Percentiles rank a stretch among this genome's conserved stretches.
These are phyloP conservation scores for Aphidius gifuensis DNA, from an alignment of 1,140 invertebrate genomes.

Conservation along the genomic window DNA sequence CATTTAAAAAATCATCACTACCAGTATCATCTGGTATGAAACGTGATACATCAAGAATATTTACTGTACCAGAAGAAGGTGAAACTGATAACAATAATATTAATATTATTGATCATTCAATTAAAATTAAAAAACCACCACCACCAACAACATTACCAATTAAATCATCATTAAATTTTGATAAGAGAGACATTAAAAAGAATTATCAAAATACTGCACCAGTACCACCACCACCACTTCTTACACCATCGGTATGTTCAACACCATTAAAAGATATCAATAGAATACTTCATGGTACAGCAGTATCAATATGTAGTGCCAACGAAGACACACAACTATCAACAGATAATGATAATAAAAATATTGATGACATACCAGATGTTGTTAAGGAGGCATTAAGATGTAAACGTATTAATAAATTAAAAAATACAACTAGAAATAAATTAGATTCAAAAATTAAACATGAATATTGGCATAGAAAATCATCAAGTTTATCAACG, in stretches of 20 bases:
- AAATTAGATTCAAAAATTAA: slow-evolving; percentile 28
- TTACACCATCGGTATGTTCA: slow-evolving; percentile 65
- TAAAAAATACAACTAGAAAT: slow-evolving; percentile 33
- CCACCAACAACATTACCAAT: too few relatives aligned
- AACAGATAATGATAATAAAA: slow-evolving; percentile 18
- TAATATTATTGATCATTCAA: background rate
- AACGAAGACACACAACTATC: slow-evolving; percentile 49
- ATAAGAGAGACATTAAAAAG: too few relatives aligned
- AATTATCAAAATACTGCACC: too few relatives aligned
- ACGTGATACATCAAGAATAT: slow-evolving; percentile 72
- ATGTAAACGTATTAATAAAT: slow-evolving; percentile 51
- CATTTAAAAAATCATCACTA: slow-evolving; percentile 38
- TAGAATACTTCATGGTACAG: slow-evolving; percentile 65
- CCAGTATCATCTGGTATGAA: slow-evolving; percentile 59
- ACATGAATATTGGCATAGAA: slow-evolving; percentile 42
- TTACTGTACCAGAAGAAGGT: slow-evolving; percentile 75
- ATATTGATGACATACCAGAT: slow-evolving; percentile 49
- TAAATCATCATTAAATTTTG: too few relatives aligned
- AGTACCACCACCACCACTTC: slow-evolving; percentile 38
- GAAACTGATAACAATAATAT: slow-evolving; percentile 41
- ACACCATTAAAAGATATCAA: slow-evolving; percentile 73
- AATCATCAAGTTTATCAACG: slow-evolving; percentile 45
- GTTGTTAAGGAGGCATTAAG: slow-evolving; percentile 50
- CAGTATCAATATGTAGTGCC: slow-evolving; percentile 67
- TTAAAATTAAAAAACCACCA: slow-evolving; percentile 26